phyloP scores from a whole-genome alignment of 2,113 vertebrate species.

The Coptodon bakossiorum region DNA sequence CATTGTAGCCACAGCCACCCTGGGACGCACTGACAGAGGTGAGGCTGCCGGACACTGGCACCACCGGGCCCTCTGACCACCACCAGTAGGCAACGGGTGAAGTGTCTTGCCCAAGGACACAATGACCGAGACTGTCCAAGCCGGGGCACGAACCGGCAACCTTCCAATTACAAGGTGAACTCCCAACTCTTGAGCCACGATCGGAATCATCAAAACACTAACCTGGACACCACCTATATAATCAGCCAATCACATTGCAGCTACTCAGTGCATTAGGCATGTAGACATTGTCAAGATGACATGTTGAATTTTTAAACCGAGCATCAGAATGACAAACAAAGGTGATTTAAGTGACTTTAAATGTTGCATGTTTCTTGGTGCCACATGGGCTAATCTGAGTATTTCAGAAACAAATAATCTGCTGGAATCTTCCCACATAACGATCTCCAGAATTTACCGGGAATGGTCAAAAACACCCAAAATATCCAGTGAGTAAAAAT shows the following conservation, averaged over 20 bases:
- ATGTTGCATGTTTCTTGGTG: neutral
- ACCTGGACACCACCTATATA: neutral
- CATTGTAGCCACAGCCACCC: too few species aligned
- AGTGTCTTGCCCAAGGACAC: too few species aligned
- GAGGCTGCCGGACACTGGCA: too few species aligned
- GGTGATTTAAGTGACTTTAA: neutral
- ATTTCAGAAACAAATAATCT: neutral
- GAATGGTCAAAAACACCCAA: neutral
- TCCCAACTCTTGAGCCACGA: too few species aligned
- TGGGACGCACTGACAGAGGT: too few species aligned
- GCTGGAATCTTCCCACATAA: neutral
- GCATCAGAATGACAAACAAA: neutral
- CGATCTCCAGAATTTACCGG: neutral
- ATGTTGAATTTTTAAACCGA: neutral
- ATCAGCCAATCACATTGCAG: neutral
- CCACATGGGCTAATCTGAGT: neutral
- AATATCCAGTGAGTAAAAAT: neutral
- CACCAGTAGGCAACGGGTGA: too few species aligned
- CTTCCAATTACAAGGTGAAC: too few species aligned
- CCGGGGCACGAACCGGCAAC: too few species aligned
- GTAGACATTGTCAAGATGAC: neutral
- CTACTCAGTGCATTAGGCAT: neutral
- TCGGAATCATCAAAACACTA: neutral
- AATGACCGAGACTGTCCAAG: too few species aligned
- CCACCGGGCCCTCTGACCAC: too few species aligned